phyloP scores from a whole-genome alignment of 1,140 invertebrate genomes.

The Ridgeia piscesae region DNA sequence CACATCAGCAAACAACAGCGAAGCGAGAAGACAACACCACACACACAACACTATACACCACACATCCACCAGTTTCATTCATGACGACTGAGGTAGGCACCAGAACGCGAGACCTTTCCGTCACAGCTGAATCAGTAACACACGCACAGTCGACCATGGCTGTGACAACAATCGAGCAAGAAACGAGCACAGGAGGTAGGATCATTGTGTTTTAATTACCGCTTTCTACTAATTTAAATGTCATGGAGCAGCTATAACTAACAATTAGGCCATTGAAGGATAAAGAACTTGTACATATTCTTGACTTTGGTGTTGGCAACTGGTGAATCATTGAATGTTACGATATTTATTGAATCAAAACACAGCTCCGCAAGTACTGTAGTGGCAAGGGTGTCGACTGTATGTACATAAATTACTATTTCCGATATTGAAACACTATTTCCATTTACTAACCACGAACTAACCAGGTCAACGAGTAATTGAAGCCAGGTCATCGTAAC shows the following conservation, averaged over 20 bases:
- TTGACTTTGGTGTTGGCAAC: neutral
- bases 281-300: too few relatives aligned
- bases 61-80: neutral
- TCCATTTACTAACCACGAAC: neutral
- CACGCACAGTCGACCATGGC: neutral
- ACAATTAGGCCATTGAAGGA: neutral
- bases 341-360: neutral
- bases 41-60: neutral
- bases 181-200: neutral
- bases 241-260: neutral
- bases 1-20: neutral
- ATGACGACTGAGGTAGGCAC: neutral
- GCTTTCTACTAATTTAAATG: neutral
- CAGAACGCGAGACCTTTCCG: neutral
- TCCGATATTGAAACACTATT: neutral
- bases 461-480: neutral
- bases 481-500: neutral
- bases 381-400: neutral
- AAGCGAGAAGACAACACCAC: neutral
- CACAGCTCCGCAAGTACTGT: neutral
- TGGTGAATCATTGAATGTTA: neutral
- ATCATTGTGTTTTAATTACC: neutral
- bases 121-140: neutral
- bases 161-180: neutral
- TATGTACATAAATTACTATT: neutral